Conservation (phyloP, 2,888 invertebrate species). For the Noctua janthina region DNA sequence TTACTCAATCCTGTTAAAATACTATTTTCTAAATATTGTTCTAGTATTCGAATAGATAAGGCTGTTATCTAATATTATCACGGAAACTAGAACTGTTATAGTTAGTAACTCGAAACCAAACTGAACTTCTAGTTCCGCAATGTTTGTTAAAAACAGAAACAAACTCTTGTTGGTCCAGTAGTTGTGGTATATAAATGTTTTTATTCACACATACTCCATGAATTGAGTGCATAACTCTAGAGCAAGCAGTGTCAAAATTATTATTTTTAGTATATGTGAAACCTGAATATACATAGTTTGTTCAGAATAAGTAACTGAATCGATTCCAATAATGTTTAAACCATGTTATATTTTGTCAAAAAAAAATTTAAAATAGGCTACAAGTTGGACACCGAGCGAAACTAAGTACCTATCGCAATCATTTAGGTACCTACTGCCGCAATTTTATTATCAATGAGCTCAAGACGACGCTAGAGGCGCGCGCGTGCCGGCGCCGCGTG, state of each 20-base stretch:
- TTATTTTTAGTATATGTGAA: too few relatives aligned
- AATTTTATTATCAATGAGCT: too few relatives aligned
- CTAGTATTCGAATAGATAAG: not conserved
- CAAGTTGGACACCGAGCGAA: too few relatives aligned
- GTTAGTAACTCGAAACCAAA: slow-evolving; percentile 37
- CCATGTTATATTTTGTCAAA: too few relatives aligned
- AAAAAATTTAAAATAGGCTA: too few relatives aligned
- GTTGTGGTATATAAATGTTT: slow-evolving; percentile 2
- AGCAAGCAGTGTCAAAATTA: not conserved
- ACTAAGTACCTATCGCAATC: too few relatives aligned
- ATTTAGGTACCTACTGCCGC: too few relatives aligned
- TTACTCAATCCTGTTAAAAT: not conserved
- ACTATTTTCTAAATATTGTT: not conserved
- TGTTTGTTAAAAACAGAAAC: slow-evolving; percentile 43
- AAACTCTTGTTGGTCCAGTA: not conserved
- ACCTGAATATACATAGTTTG: too few relatives aligned
- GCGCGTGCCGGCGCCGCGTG: too few relatives aligned
- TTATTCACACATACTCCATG: not conserved
- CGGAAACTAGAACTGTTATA: slow-evolving; percentile 19
- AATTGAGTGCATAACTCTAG: not conserved
- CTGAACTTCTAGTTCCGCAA: slow-evolving; percentile 28
- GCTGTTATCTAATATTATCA: not conserved
- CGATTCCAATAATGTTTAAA: too few relatives aligned
- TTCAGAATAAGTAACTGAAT: too few relatives aligned
- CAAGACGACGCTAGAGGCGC: too few relatives aligned